Evolutionary conservation across 2,888 invertebrate species (phyloP), one percentile per base, ranked within the genome.

Genomic region (Paralinhomoeus sp.): DNA sequence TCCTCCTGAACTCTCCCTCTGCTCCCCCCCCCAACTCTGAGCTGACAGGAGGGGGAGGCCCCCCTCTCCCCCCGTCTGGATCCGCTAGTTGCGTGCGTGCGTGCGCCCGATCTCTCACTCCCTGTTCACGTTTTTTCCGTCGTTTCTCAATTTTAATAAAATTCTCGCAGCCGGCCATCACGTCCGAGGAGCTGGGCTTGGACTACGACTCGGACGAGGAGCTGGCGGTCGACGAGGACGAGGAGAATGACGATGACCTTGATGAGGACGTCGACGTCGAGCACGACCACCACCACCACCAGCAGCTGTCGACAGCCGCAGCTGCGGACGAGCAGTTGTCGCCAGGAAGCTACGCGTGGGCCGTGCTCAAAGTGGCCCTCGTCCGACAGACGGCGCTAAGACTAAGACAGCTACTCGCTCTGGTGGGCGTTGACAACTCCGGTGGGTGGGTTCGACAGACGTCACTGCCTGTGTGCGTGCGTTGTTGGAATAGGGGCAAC

Each of bases 301-400:
- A n/a, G 20, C 7, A 5, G 24, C 40, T 9, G 23, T 33, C 15
- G 23, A 17, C 15, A 15, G 40, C 36, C 33, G 18, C 21, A 21
- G 24, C 38, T 24, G 31, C 3, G n/a, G 35, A 40, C 7, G 40
- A 89, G 62, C 89, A 91, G 63, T 75, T 78, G 23, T 82, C 89
- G 69, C 82, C 91, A 0, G 78, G 78, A 61, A 87, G 89, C 31
- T 89, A 85, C 64, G 82, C 87, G 42, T 99, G 97, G 97, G 75
- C 78, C 58, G 75, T 97, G 50, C 75, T 97, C 69, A 75, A 89
- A 50, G 73, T 85, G 56, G 81, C 89, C 2, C 76, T 83, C 45
- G 73, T 91, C 47, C 75, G 79, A 54, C 73, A 87, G 47, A 76
- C 82, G 42, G 78, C 81, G 53, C 72, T 74, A 49, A 80, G 84